These are phyloP conservation scores for Nudaria mundana DNA, from an alignment of 2,888 invertebrate genomes.

Conservation along the genomic window DNA sequence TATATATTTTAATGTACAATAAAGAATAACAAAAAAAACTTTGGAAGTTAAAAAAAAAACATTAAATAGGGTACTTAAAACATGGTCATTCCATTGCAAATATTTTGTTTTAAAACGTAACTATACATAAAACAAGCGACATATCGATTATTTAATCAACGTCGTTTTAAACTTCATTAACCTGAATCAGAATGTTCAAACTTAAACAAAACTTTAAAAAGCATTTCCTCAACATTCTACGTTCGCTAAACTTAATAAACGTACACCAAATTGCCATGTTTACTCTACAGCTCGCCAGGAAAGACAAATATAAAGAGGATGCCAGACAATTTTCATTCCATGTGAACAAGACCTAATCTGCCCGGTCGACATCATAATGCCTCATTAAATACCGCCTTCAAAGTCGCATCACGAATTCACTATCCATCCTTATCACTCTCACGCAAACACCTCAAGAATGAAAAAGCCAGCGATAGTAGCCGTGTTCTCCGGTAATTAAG, in stretches of 20 bases:
- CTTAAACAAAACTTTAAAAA: slow-evolving; percentile 14
- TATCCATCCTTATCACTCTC: slow-evolving; percentile 48
- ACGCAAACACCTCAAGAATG: slow-evolving; percentile 32
- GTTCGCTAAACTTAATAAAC: no score
- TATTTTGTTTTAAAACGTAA: no score
- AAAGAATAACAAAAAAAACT: no score
- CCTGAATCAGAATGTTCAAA: neutral
- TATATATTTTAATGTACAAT: no score
- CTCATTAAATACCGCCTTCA: slow-evolving; percentile 77
- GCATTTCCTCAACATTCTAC: no score
- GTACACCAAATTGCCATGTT: slow-evolving; percentile 52
- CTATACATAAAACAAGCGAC: no score
- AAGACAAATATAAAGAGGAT: slow-evolving; percentile 77
- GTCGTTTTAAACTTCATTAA: no score
- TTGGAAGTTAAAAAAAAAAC: no score
- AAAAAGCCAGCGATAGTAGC: slow-evolving; percentile 71
- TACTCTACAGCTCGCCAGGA: slow-evolving; percentile 36
- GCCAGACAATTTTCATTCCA: slow-evolving; percentile 66
- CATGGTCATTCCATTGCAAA: no score
- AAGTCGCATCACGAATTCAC: slow-evolving; percentile 57
- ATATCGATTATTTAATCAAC: no score
- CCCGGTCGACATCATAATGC: slow-evolving; percentile 76
- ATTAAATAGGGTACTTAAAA: no score
- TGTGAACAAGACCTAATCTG: slow-evolving; percentile 78
- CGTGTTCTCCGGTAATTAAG: slow-evolving; percentile 82